Evolutionary conservation across 2,797 vertebrate species (phyloP), one percentile per base, ranked within the genome.

Genomic region (Arnoldichthys spilopterus): DNA sequence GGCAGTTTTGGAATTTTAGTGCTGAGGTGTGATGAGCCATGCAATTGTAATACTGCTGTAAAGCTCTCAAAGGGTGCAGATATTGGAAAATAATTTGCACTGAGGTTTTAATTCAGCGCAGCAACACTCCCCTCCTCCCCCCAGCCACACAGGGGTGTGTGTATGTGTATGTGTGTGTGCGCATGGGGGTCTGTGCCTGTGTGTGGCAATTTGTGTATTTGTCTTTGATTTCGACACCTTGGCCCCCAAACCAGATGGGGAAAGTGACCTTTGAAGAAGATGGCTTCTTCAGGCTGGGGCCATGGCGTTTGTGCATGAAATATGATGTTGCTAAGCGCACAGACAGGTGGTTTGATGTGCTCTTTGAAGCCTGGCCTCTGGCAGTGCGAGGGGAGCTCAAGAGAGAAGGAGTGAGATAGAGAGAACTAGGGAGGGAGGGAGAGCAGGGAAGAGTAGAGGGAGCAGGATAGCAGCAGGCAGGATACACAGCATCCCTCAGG

Each of bases 251-350:
- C 81, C 72, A 87, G 90, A 91, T 86, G 82, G 80, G 62, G 89
- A 73, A 84, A 84, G 83, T 88, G 87, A 92, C 90, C 90, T 93
- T 91, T 92, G 81, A 82, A 87, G 88, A 92, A 88, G 91, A 86
- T 85, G 89, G 90, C 83, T 87, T 88, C 75, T 84, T 86, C 75
- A 84, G 88, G 72, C 69, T 74, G 59, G 77, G 49, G 74, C 81
- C 64, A 58, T 59, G 78, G 84, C 89, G 88, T 88, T 86, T 91
- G 86, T 89, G 89, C 82, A 88, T 89, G 87, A 87, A 90, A 91
- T 88, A 85, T 88, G 84, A 88, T 87, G 84, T 81, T 85, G 86
- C 86, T 81, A 86, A 84, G 80, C 73, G 76, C 59, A 81, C 73
- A 82, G 84, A 84, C 80, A 82, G 83, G 71, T 79, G 84, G 83